Evolutionary conservation across 1,140 invertebrate species (phyloP).

Genomic region (Drosophila punjabiensis): DNA sequence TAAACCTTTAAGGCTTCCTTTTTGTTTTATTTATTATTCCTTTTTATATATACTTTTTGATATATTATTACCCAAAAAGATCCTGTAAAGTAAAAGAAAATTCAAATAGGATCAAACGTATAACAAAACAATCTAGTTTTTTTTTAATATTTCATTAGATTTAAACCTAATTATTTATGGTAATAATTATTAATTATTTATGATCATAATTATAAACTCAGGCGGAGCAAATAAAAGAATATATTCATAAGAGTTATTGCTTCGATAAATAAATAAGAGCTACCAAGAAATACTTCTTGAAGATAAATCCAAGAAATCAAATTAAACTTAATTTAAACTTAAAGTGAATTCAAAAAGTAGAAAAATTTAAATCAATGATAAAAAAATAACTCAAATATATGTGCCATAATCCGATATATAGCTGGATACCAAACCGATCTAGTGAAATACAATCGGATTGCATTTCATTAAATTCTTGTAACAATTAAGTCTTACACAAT

Average conservation of each 20-base stretch:
- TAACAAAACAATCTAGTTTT: neutral
- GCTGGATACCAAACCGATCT: neutral
- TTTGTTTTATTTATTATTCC: neutral
- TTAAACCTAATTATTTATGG: neutral
- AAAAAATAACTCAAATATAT: neutral
- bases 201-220: too few relatives aligned
- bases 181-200: too few relatives aligned
- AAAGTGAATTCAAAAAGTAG: neutral
- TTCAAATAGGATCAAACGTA: neutral
- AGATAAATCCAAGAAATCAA: too few relatives aligned
- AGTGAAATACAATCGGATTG: neutral
- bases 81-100: neutral
- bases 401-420: neutral
- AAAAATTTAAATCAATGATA: neutral
- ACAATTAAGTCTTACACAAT: slow-evolving; percentile 19
- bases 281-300: neutral
- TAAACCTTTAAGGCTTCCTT: neutral
- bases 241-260: neutral
- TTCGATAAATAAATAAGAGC: too few relatives aligned
- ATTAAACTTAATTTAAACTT: too few relatives aligned
- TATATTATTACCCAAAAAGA: too few relatives aligned
- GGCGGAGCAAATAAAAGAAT: neutral
- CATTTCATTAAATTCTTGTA: neutral
- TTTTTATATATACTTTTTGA: neutral
- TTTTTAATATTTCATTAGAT: neutral